Percentiles rank a stretch among this genome's conserved stretches.
These are phyloP conservation scores for Bos javanicus DNA, from an alignment of 2,113 vertebrate species.

Conservation along the genomic window DNA sequence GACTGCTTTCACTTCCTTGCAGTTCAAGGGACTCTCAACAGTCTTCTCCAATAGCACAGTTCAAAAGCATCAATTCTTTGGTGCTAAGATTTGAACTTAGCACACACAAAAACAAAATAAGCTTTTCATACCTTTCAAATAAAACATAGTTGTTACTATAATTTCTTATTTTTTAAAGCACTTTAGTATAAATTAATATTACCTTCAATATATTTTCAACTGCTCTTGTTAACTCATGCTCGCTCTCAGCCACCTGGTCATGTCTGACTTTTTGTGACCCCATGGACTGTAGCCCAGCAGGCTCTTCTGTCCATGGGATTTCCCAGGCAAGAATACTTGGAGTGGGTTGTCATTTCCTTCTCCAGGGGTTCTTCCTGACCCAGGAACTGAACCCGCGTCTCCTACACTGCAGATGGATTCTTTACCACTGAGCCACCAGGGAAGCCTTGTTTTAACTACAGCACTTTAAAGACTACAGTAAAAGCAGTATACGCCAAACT, in stretches of 20 bases:
- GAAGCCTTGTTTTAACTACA: not conserved
- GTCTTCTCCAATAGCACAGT: not conserved
- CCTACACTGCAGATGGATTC: not conserved
- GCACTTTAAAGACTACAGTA: not conserved
- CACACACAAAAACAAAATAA: not conserved
- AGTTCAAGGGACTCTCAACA: not conserved
- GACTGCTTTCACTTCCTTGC: not conserved
- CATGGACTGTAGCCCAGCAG: not conserved
- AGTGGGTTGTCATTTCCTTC: not conserved
- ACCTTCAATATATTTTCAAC: not conserved
- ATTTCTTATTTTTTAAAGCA: not conserved
- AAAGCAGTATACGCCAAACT: not conserved
- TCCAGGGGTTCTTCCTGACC: not conserved
- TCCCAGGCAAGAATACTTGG: not conserved
- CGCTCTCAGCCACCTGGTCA: fast-evolving
- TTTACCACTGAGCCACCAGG: not conserved
- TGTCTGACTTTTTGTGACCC: not conserved
- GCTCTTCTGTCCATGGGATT: not conserved
- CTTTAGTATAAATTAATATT: not conserved
- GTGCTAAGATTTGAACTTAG: not conserved
- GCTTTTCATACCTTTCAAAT: not conserved
- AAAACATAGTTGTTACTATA: not conserved
- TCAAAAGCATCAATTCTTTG: not conserved
- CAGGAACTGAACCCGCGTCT: fast-evolving
- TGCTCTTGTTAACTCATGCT: not conserved